Evolutionary conservation across 1,140 invertebrate genomes (phyloP), one percentile per base, ranked within the genome.

Genomic region (Reticulitermes speratus): DNA sequence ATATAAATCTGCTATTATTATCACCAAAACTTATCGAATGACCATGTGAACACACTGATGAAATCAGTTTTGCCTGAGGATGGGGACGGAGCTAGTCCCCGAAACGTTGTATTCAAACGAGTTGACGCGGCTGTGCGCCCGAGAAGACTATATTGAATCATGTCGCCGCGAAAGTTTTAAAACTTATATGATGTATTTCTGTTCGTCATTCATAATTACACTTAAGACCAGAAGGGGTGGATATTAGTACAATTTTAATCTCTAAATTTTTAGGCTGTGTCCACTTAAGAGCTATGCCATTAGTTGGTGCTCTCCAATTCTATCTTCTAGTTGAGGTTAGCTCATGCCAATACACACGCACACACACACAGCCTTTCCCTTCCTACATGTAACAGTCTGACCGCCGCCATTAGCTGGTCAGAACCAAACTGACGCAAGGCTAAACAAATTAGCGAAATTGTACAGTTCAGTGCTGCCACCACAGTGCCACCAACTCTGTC

Each of bases 381-480:
- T 1, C 30, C 25, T 30, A 75, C 65, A 75, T 75, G 65, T 75
- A 11, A 25, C 14, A 75, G 65, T 30, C 65, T 75, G 65, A 75
- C 65, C 65, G n/a, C 65, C 65, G n/a, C 65, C 65, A 75, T 75
- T 75, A 75, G 65, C 65, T 30, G 65, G 65, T 30, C 65, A 75
- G 65, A 75, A 75, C 65, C 65, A 75, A 75, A 75, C 65, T 75
- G 65, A 75, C 65, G 65, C 65, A 75, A 30, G 65, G 65, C 65
- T 75, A 75, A 75, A 75, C 65, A 75, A 75, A 75, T 75, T 75
- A 75, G 65, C 25, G 65, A 75, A 75, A 75, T 75, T 75, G 65
- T 75, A 75, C 65, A 75, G 65, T 75, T 75, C 65, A 75, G 65
- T 75, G 65, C 65, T 75, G 65, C 65, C 65, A 65, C 59, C 59